Evolutionary conservation across 2,113 vertebrate genomes (phyloP).

Genomic region (Crotalus helleri): DNA sequence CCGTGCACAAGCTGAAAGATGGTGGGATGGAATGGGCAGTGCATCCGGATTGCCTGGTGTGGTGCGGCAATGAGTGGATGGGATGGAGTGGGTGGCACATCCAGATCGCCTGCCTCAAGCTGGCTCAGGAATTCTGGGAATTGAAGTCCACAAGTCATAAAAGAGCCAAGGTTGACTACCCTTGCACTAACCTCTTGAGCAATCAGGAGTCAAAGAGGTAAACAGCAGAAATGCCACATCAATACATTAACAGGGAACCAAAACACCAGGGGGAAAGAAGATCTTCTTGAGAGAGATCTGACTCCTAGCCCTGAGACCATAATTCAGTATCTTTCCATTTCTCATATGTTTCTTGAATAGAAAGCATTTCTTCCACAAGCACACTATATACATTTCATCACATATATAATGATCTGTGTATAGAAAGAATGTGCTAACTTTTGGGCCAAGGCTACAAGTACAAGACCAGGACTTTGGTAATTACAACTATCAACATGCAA

Average conservation of each 20-base stretch:
- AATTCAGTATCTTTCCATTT: not conserved
- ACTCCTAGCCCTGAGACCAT: not conserved
- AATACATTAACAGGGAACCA: not conserved
- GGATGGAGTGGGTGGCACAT: too few relatives aligned
- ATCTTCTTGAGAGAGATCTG: not conserved
- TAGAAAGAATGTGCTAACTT: not conserved
- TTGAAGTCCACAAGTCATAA: too few relatives aligned
- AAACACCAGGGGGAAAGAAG: not conserved
- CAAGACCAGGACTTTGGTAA: not conserved
- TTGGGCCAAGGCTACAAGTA: not conserved
- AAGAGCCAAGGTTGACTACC: too few relatives aligned
- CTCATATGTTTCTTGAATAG: not conserved
- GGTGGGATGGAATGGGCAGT: too few relatives aligned
- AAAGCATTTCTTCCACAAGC: not conserved
- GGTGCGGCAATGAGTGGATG: too few relatives aligned
- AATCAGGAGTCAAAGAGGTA: not conserved
- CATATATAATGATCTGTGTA: not conserved
- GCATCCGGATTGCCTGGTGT: too few relatives aligned
- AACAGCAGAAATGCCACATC: not conserved
- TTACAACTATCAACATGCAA: not conserved
- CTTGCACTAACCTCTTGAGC: not conserved
- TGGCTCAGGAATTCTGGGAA: too few relatives aligned
- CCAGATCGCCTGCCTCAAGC: too few relatives aligned
- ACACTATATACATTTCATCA: not conserved
- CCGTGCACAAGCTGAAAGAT: too few relatives aligned